Base-by-base conservation (phyloP, 64 coral and sea anemone species). In the Catalaphyllia jardinei region DNA sequence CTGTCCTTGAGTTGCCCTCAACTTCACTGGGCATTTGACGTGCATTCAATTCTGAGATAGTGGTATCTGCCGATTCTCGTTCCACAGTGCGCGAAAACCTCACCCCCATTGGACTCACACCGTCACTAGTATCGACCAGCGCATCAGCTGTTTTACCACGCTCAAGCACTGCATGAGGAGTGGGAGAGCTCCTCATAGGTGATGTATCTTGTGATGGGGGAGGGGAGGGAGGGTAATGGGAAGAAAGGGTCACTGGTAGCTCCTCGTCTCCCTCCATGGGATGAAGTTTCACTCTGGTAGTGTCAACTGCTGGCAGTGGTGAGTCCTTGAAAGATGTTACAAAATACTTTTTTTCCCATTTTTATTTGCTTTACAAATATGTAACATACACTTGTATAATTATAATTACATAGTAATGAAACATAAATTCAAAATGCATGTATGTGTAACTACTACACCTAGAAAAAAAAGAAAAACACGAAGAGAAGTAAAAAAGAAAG, bases 1-100 rank as follows among this genome's bases (percentile, higher is more conserved):
- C 49, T 22, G 5, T 67, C 60, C 20, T 29, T 4, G 78, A 31
- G 18, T 72, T 85, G 25, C 22, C 30, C 18, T 82, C 64, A 59
- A 60, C 62, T 10, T 96, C 90, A 19, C 22, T 52, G 52, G 61
- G 19, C 29, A 42, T 28, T 8, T 39, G 74, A 16, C 84, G 91
- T 17, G 90, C 94, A 90, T 96, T 93, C 25, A 96, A 83, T 62
- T 89, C 91, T 39, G 89, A 74, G 64, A 96, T 86, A 25, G 94
- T 96, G 28, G 92, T 88, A 87, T 96, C 87, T 4, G 93, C 29
- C 28, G 79, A 59, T 4, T 72, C 72, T 71, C n/a, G 79, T 31
- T 5, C 50, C 17, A 31, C 67, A 61, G 9, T 31, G 8, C 79
- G 72, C 4, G 94, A 93, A 55, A 96, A 96, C 24, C 91, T 87